Evolutionary conservation across 2,888 invertebrate genomes (phyloP), one percentile per base, ranked within the genome.

Genomic region (Tortricodes alternella): DNA sequence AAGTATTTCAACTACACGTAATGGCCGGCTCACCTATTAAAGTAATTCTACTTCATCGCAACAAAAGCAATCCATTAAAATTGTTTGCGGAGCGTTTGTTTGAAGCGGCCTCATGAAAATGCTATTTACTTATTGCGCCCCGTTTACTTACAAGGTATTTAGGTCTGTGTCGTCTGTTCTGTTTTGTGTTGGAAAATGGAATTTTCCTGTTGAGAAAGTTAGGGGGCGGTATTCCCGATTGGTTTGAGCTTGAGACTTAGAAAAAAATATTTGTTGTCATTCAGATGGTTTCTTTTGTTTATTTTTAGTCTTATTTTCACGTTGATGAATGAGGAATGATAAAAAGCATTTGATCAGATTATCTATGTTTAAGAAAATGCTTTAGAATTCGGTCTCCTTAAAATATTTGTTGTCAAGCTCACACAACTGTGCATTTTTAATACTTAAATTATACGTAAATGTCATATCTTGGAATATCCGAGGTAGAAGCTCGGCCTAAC

Each of bases 101-200:
- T 79, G 73, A 79, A 80, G 79, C 79, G 79, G 66, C 70, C 74
- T 78, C 83, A 83, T 83, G 78, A 76, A 79, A 80, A 79, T 73
- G 80, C 76, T 85, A 88, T 88, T 87, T 87, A 85, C 86, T 88
- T 85, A 88, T 85, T 85, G 83, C 82, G 86, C 81, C 78, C 85
- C 86, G 87, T 86, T 88, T 88, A 83, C 87, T 86, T 85, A 89
- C 87, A 85, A 85, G 87, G 88, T 85, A 87, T 88, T 88, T 87
- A 86, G 84, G 83, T 80, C 74, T 76, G 79, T 78, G 80, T 80
- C 83, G 83, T 80, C 78, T 81, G 79, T 82, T 76, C 83, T 73
- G 81, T 83, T 83, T 81, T 80, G 80, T 86, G 81, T 88, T 77
- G 75, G 75, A 77, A 85, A 89, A 89, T 89, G 88, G 87, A 87